Evolutionary conservation across 2,797 vertebrate genomes (phyloP).

Genomic region (Hirundo rustica): DNA sequence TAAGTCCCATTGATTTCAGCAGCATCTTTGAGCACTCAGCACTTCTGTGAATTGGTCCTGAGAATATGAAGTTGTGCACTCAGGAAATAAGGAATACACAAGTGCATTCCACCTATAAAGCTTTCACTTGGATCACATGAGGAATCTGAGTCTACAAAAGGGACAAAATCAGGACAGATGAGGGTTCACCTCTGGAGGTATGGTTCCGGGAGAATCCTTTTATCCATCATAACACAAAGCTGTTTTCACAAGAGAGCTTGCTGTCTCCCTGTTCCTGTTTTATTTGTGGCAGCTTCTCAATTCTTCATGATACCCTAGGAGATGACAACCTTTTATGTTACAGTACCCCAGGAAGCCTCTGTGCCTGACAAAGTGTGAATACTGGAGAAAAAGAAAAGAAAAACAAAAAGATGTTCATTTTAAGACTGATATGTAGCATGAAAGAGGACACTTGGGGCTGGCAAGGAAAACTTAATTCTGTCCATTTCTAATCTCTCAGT

Average conservation of each 20-base stretch:
- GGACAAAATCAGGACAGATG: not conserved
- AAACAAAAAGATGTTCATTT: not conserved
- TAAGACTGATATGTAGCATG: not conserved
- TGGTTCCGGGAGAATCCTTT: not conserved
- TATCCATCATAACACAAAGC: rapidly evolving
- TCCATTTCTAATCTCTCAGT: not conserved
- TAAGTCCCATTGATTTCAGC: not conserved
- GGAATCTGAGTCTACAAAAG: not conserved
- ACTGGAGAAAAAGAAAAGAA: not conserved
- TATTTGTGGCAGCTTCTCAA: not conserved
- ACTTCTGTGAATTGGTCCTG: not conserved
- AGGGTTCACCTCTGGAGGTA: not conserved
- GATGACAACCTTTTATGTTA: not conserved
- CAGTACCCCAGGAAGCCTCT: not conserved
- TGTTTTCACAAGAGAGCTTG: not conserved
- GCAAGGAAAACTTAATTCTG: not conserved
- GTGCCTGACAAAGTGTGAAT: not conserved
- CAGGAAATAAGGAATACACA: not conserved
- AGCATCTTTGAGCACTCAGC: not conserved
- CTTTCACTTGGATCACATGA: not conserved
- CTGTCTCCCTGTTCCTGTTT: not conserved
- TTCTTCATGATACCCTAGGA: not conserved
- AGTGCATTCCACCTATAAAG: not conserved
- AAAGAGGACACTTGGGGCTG: not conserved
- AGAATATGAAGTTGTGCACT: not conserved